Conservation (phyloP, 2,113 vertebrate species). For the Rhynchomys soricoides region DNA sequence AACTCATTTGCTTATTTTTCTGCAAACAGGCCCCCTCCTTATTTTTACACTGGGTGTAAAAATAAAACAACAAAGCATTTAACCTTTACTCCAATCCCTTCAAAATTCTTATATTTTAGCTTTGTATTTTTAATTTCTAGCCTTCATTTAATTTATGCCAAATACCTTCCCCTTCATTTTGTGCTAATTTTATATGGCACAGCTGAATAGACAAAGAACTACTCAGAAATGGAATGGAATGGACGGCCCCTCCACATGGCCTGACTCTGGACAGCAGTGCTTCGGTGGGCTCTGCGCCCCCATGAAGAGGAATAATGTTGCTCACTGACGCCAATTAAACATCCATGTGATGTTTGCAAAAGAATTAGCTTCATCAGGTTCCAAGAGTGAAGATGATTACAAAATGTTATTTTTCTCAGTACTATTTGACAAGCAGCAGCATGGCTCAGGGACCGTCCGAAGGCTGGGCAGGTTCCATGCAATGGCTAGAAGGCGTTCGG, state of each 20-base stretch:
- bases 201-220: neutral
- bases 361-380: slow-evolving; percentile 41
- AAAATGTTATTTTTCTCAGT: slow-evolving; percentile 2
- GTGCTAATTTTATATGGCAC: neutral
- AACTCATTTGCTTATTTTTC: neutral
- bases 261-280: neutral
- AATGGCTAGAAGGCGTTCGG: neutral
- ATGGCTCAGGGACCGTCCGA: neutral
- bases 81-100: slow-evolving; percentile 17
- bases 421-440: slow-evolving; percentile 22
- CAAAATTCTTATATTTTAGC: slow-evolving; percentile 21
- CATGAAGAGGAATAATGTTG: neutral
- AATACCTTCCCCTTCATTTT: neutral
- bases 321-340: slow-evolving; percentile 7
- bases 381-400: slow-evolving; percentile 15
- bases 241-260: neutral
- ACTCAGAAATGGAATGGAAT: neutral
- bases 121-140: slow-evolving; percentile 48
- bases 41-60: neutral
- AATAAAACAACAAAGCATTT: neutral
- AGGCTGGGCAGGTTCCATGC: neutral
- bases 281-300: neutral
- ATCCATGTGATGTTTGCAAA: neutral
- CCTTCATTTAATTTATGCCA: neutral
- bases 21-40: neutral